phyloP scores from a whole-genome alignment of 2,113 vertebrate genomes.

The Ophiodon elongatus region DNA sequence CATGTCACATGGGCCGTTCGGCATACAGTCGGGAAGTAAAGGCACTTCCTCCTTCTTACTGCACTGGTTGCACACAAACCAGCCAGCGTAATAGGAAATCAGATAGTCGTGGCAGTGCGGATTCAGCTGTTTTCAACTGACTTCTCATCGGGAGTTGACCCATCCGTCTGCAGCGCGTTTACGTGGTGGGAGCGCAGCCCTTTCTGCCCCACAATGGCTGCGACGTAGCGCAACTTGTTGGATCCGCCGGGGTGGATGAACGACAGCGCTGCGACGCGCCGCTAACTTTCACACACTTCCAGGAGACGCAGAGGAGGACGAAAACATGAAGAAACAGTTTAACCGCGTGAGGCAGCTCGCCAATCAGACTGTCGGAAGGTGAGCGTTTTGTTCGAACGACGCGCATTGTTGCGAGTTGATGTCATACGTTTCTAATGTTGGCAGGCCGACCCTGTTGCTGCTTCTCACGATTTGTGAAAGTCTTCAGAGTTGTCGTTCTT shows the following conservation, averaged over 20 bases:
- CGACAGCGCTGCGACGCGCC: conserved; percentile 39
- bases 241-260: conserved; percentile 54
- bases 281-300: conserved; percentile 57
- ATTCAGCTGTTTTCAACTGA: conserved; percentile 12
- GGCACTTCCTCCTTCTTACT: conserved; percentile 83
- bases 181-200: conserved; percentile 20
- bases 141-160: background rate
- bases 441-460: background rate
- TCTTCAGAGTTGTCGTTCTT: background rate
- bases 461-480: background rate
- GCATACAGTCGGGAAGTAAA: conserved; percentile 80
- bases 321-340: conserved; percentile 95
- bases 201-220: conserved; percentile 69
- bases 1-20: conserved; percentile 75
- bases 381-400: conserved; percentile 46
- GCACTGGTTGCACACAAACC: conserved; percentile 36
- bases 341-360: conserved; percentile 96
- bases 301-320: conserved; percentile 14
- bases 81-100: conserved; percentile 20
- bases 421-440: background rate
- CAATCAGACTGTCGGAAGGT: conserved; percentile 97
- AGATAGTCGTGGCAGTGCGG: conserved; percentile 40
- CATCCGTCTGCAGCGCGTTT: background rate
- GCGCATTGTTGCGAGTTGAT: background rate
- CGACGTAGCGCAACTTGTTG: conserved; percentile 70